Conservation (phyloP, 2,888 invertebrate genomes). For the Cantharis lateralis region DNA sequence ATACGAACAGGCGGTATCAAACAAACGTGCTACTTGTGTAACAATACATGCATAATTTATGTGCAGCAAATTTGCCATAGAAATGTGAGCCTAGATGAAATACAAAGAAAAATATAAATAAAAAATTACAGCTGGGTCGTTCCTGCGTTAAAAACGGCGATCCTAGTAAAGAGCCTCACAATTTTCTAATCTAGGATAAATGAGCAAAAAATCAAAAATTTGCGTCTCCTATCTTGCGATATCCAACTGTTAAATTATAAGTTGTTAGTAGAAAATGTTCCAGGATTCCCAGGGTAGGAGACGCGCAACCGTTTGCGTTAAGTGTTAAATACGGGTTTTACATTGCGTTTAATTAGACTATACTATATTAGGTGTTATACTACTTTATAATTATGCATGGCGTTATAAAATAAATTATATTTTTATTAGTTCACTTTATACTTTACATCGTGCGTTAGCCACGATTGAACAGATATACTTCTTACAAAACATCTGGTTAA, state of each 20-base stretch:
- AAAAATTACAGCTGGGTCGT: constrained; percentile 30
- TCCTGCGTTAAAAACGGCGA: constrained; percentile 8
- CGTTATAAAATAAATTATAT: constrained; percentile 29
- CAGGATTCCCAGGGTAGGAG: background rate
- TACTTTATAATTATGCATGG: constrained; percentile 16
- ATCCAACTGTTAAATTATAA: constrained; percentile 54
- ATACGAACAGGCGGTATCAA: constrained; percentile 49
- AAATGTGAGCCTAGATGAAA: constrained; percentile 42
- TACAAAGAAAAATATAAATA: constrained; percentile 31
- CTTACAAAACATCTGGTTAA: constrained; percentile 16
- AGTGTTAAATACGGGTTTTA: constrained; percentile 54
- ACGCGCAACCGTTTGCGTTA: constrained; percentile 47
- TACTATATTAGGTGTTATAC: constrained; percentile 32
- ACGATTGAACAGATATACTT: constrained; percentile 18
- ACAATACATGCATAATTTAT: constrained; percentile 51
- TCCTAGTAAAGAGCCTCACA: constrained; percentile 20
- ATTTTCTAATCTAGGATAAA: constrained; percentile 46
- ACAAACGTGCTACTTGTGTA: constrained; percentile 50
- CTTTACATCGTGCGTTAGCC: constrained; percentile 17
- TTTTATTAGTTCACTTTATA: constrained; percentile 26
- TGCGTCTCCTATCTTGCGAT: constrained; percentile 49
- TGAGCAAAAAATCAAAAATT: constrained; percentile 57
- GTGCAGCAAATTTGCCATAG: constrained; percentile 42
- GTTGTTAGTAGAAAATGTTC: constrained; percentile 50
- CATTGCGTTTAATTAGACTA: constrained; percentile 35